Evolutionary conservation across 2,888 invertebrate species (phyloP), one percentile per base, ranked within the genome.

Genomic region (Parelbella ahira): DNA sequence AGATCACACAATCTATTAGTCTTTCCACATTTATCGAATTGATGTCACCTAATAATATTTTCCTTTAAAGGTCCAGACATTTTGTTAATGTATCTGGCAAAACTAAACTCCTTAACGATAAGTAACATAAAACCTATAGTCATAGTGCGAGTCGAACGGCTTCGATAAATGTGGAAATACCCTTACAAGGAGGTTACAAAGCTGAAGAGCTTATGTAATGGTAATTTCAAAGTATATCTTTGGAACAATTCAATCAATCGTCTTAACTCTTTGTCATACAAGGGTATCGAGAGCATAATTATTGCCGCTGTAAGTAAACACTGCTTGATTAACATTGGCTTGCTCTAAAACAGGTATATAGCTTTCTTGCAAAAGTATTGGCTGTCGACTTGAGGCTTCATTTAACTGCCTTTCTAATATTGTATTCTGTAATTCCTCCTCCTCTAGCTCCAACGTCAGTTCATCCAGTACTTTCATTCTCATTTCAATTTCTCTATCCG

Each of bases 391-490:
- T 0, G 86, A 82, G 1, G 83, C 68, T 53, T 83, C 87, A 43
- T 86, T 83, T 15, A 86, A 47, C 44, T 86, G 83, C 41, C 69
- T 71, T 66, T 90, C 79, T 58, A 89, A 48, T 62, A 78, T 68
- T 49, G 89, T 52, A 60, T 88, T 78, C 72, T 90, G 79, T 43
- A 78, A 50, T 49, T 88, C 87, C 43, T 87, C 87, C 49, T 88
- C 82, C 48, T 89, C 86, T 42, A 90, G 65, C 45, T 90, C 88
- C 45, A 84, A 61, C 1, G 88, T 89, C 42, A 91, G 57, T 42
- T 86, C 83, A 37, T 90, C 90, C 4, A 91, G 62, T 0, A 90
- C 51, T 49, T 89, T 82, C 66, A 89, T 72, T 60, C 90, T 80
- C 37, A 72, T 77, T 56, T 89, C 88, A 18, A 91, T 66, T 51